A percentile compares a stretch with the other conserved stretches of the same genome.
Evolutionary conservation across 2,797 vertebrate genomes (phyloP).

Genomic region (Meriones psammophilus): DNA sequence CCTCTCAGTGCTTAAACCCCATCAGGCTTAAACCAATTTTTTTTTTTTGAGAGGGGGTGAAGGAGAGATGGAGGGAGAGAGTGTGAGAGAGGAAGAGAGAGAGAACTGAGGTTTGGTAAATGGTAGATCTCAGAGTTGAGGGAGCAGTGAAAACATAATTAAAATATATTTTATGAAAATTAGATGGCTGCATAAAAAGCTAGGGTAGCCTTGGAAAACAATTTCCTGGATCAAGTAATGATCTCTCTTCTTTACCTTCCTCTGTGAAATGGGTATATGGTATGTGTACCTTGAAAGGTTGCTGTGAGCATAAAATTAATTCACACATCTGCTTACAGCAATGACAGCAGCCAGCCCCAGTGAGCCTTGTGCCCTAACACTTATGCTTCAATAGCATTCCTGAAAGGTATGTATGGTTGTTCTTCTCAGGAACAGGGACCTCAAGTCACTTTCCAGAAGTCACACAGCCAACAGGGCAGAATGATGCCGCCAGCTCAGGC

Average conservation of each 20-base stretch:
- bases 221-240: not conserved
- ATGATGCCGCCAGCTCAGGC: not conserved
- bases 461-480: not conserved
- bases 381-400: not conserved
- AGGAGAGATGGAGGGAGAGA: too few relatives aligned
- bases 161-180: not conserved
- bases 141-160: not conserved
- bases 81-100: not conserved
- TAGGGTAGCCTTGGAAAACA: not conserved
- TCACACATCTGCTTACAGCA: not conserved
- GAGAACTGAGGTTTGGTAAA: not conserved
- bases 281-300: not conserved
- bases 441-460: not conserved
- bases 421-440: not conserved
- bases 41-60: not conserved
- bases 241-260: conserved; percentile 4
- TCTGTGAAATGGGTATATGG: not conserved
- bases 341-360: not conserved
- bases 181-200: not conserved
- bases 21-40: not conserved
- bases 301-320: not conserved
- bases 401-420: not conserved
- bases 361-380: not conserved
- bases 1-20: not conserved
- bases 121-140: not conserved